A percentile compares a stretch with the other conserved stretches of the same genome.
These are phyloP conservation scores for Zosterops pallidus DNA, from an alignment of 2,113 vertebrate species.

Conservation along the genomic window DNA sequence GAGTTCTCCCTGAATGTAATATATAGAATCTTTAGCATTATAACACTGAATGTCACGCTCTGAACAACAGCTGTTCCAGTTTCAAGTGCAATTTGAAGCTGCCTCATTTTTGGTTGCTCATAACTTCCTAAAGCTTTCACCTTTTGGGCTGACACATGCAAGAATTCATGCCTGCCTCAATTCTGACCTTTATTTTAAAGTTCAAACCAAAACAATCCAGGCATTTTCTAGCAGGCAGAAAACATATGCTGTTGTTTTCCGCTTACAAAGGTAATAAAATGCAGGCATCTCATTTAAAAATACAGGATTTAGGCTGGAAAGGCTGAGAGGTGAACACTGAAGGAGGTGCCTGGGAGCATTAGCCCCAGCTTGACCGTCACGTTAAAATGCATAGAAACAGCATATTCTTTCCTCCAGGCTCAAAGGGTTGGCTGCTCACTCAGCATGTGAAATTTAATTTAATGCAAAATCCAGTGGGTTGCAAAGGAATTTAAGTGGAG, in stretches of 20 bases:
- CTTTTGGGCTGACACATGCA: slow-evolving; percentile 26
- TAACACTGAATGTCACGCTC: background rate
- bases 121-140: slow-evolving; percentile 42
- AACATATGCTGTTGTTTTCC: slow-evolving; percentile 30
- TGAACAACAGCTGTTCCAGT: background rate
- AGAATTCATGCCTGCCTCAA: background rate
- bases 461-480: slow-evolving; percentile 40
- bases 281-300: background rate
- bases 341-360: background rate
- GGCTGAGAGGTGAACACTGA: background rate
- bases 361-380: background rate
- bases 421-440: slow-evolving; percentile 10
- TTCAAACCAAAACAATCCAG: slow-evolving; percentile 11
- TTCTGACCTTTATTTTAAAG: slow-evolving; percentile 48
- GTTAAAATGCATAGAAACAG: background rate
- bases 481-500: slow-evolving; percentile 27
- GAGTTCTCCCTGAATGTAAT: background rate
- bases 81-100: slow-evolving; percentile 11
- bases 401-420: slow-evolving; percentile 4
- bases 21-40: background rate
- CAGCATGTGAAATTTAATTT: slow-evolving; percentile 45
- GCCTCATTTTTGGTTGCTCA: background rate
- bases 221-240: background rate
- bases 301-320: background rate
- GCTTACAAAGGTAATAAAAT: slow-evolving; percentile 11